Evolutionary conservation across 1,140 invertebrate species (phyloP).

Genomic region (Bombus polaris): DNA sequence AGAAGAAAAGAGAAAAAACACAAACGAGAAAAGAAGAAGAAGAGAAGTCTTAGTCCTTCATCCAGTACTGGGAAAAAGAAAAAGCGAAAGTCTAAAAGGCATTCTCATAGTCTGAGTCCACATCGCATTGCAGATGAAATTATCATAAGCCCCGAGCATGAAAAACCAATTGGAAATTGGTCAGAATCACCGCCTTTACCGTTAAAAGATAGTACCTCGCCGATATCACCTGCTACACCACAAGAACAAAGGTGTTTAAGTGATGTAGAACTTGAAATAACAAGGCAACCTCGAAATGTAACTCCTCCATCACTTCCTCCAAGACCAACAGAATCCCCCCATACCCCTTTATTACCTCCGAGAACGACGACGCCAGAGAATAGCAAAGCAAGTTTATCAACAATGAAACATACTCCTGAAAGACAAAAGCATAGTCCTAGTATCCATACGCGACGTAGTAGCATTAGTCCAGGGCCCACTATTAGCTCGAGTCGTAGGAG

Average conservation of each 20-base stretch:
- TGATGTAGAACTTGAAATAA: constrained; percentile 78
- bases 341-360: constrained; percentile 84
- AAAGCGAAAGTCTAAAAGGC: constrained; percentile 86
- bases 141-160: constrained; percentile 60
- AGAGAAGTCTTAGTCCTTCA: constrained; percentile 80
- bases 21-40: constrained; percentile 88
- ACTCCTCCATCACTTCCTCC: constrained; percentile 74
- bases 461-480: constrained; percentile 67
- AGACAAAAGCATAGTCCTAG: constrained; percentile 74
- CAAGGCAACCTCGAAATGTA: constrained; percentile 73
- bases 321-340: constrained; percentile 81
- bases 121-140: constrained; percentile 64
- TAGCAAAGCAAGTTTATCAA: constrained; percentile 46
- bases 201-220: constrained; percentile 82
- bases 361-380: constrained; percentile 80
- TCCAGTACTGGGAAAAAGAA: constrained; percentile 85
- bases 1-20: constrained; percentile 86
- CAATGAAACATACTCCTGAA: constrained; percentile 72
- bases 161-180: constrained; percentile 70
- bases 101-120: constrained; percentile 86
- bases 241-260: constrained; percentile 73
- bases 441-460: constrained; percentile 57
- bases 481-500: constrained; percentile 65
- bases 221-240: constrained; percentile 85
- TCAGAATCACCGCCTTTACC: constrained; percentile 76